Evolutionary conservation across 2,888 invertebrate genomes (phyloP), one percentile per base, ranked within the genome.

Genomic region (Sesia apiformis): DNA sequence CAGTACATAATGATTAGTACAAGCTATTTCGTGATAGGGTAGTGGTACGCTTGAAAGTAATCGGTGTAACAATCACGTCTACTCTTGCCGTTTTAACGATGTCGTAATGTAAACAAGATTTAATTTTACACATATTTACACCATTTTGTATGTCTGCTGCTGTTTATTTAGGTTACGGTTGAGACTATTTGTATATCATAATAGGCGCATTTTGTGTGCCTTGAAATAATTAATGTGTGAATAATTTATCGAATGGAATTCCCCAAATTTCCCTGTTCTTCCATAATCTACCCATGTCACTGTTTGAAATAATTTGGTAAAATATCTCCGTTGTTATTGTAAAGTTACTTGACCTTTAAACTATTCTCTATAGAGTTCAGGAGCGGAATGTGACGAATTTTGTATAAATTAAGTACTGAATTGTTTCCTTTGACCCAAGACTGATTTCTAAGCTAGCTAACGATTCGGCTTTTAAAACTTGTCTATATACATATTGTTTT

Each of bases 391-490:
- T 72, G 65, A 71, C 62, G 64, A 69, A 69, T 72, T 70, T 67
- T 66, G 65, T 67, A 65, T 65, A 64, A 67, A 65, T 66, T 8
- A 50, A 67, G 67, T 73, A 75, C 66, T 76, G 66, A 72, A 72
- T 76, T 72, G 71, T 84, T 84, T 84, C 77, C 77, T 83, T 81
- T 76, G 74, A 80, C 74, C 76, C 78, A 86, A 86, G 86, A 86
- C 86, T 87, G 84, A 84, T 80, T 76, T 80, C 73, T 79, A 69
- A 70, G 67, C 64, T 81, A 73, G 76, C 70, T 70, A 73, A 74
- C 70, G 68, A 72, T 73, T 74, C 72, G 79, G 74, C 77, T 40
- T 52, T 5, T 52, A 8, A 52, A 52, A 39, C n/a, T 46, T 46
- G 46, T 46, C 46, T 8, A 46, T 4, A 46, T 4, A 8, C 5